Evolutionary conservation across 2,113 vertebrate genomes (phyloP).

Genomic region (Micronycteris hirsuta): DNA sequence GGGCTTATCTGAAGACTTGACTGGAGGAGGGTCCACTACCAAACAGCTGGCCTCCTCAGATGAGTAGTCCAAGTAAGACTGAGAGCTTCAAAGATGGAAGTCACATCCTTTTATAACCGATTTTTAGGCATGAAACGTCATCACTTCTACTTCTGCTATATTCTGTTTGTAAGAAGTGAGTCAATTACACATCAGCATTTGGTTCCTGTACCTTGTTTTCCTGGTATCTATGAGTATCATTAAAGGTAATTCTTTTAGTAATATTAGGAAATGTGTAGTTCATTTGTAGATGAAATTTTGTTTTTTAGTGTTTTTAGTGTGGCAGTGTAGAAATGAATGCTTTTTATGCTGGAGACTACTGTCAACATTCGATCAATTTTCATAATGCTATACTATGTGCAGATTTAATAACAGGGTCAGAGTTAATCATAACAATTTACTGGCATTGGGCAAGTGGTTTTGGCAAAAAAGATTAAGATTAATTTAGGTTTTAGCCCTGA

Average conservation of each 20-base stretch:
- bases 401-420: neutral
- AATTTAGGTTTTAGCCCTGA: too few relatives aligned
- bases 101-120: neutral
- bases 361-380: neutral
- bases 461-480: neutral
- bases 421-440: neutral
- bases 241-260: neutral
- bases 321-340: neutral
- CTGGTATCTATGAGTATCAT: neutral
- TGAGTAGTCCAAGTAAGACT: neutral
- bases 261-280: neutral
- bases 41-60: neutral
- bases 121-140: neutral
- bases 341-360: neutral
- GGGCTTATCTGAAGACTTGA: neutral
- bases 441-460: neutral
- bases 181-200: neutral
- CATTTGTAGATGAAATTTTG: constrained; percentile 2
- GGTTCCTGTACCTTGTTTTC: neutral
- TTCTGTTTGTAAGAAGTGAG: neutral
- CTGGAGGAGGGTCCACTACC: neutral
- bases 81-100: neutral
- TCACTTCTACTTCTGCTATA: neutral
- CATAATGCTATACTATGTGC: neutral
- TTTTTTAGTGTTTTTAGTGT: neutral